A percentile compares a stretch with the other conserved stretches of the same genome.
These are phyloP conservation scores for Drosophila parabipectinata DNA, from an alignment of 1,140 invertebrate species.

Conservation along the genomic window DNA sequence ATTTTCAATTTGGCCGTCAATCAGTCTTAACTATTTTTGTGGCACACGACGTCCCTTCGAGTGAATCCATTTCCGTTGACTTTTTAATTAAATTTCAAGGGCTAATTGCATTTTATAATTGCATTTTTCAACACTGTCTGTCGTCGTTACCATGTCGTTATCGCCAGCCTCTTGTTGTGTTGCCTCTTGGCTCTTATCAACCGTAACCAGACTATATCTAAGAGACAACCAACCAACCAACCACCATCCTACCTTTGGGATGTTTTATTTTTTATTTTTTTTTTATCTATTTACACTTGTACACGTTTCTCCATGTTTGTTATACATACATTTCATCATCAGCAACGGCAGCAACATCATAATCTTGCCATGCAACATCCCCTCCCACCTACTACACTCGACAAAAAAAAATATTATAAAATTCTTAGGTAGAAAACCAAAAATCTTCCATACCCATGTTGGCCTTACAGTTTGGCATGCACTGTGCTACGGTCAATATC, in stretches of 20 bases:
- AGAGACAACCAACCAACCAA: background rate
- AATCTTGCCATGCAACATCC: slow-evolving; percentile 3
- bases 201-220: background rate
- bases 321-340: slow-evolving; percentile 67
- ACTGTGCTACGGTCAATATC: slow-evolving; percentile 52
- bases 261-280: slow-evolving; percentile 2
- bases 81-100: slow-evolving; percentile 52
- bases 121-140: slow-evolving; percentile 72
- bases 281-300: slow-evolving; percentile 81
- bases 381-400: background rate
- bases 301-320: slow-evolving; percentile 74
- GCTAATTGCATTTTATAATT: slow-evolving; percentile 76
- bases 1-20: slow-evolving; percentile 62
- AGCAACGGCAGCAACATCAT: slow-evolving; percentile 26
- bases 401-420: background rate
- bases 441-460: slow-evolving; percentile 28
- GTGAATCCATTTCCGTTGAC: slow-evolving; percentile 46
- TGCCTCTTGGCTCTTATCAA: slow-evolving; percentile 50
- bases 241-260: slow-evolving; percentile 6
- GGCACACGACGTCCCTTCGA: slow-evolving; percentile 14
- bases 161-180: slow-evolving; percentile 1
- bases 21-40: slow-evolving; percentile 37
- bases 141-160: slow-evolving; percentile 17
- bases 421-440: background rate
- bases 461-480: slow-evolving; percentile 66